Percentiles rank a stretch among this genome's conserved stretches.
These are phyloP conservation scores for Eudasyphora cyanicolor DNA, from an alignment of 2,888 invertebrate species.

Conservation along the genomic window DNA sequence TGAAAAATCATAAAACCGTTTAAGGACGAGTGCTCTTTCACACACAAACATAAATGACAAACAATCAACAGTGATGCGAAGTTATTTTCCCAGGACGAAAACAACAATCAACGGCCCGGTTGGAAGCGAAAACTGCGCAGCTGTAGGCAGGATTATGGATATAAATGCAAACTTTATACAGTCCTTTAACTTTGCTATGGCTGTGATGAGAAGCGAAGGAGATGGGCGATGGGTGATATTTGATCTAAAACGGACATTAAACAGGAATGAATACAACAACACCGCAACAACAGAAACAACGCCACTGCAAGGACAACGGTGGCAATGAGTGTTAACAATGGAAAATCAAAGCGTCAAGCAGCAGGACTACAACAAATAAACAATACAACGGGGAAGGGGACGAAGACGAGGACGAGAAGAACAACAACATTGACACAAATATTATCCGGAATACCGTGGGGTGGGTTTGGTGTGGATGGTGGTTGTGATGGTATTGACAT, in stretches of 20 bases:
- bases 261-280: conserved; percentile 47
- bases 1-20: conserved; percentile 44
- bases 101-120: conserved; percentile 25
- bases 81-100: conserved; percentile 64
- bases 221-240: conserved; percentile 55
- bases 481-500: too few species aligned
- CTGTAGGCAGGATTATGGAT: conserved; percentile 56
- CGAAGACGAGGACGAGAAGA: background rate
- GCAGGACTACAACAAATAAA: conserved; percentile 55
- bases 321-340: conserved; percentile 38
- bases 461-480: conserved; percentile 55
- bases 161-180: conserved; percentile 46
- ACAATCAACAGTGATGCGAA: conserved; percentile 7
- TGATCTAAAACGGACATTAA: conserved; percentile 65
- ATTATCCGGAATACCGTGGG: conserved; percentile 30
- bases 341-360: conserved; percentile 65
- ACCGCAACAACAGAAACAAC: conserved; percentile 21
- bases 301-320: background rate
- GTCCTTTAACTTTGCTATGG: conserved; percentile 1
- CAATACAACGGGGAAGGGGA: background rate
- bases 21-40: background rate
- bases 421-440: background rate
- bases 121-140: conserved; percentile 57
- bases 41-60: background rate
- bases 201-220: conserved; percentile 16